Base-by-base conservation (phyloP, 2,113 vertebrate species). In the Galbula dea region DNA sequence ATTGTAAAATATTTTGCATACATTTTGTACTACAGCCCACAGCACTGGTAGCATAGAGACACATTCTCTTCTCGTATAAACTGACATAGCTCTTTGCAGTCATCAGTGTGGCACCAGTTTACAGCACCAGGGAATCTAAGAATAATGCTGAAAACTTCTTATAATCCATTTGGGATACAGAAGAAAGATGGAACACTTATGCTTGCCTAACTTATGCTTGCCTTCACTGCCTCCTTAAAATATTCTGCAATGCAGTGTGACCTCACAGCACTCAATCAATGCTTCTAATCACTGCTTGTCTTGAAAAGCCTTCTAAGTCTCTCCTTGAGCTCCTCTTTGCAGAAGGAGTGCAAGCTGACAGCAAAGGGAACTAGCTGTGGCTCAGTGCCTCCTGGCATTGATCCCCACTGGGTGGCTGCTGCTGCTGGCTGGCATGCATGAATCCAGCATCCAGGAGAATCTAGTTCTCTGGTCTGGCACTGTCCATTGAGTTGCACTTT, bases 11-110 rank as follows among this genome's bases (percentile, higher is more conserved):
- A n/a, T n/a, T n/a, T n/a, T n/a, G n/a, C n/a, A 15, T 30, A 27
- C 0, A 0, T 54, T 52, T 39, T 36, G 34, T 61, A 55, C 39
- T 81, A 5, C 23, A n/a, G 27, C 37, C 51, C 37, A 10, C 19
- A 37, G 52, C 2, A 1, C 36, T 43, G 26, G n/a, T 57, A 73
- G 54, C n/a, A 6, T 3, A 5, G 6, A 4, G 6, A 67, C 4
- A 0, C 2, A 6, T 78, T 91, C 66, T 75, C 59, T 30, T 5
- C 37, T 66, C 54, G 16, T n/a, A 52, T 61, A 37, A 76, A 66
- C 21, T 61, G 49, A 23, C 0, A 0, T 10, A 75, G 54, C 48
- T 39, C 66, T 79, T 55, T 39, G 34, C 24, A 65, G 55, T 15
- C 45, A 78, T 43, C 1, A 1, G 19, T 11, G 11, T 59, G 58